These are phyloP conservation scores for Campaea margaritaria DNA, from an alignment of 2,888 invertebrate species.

Conservation along the genomic window DNA sequence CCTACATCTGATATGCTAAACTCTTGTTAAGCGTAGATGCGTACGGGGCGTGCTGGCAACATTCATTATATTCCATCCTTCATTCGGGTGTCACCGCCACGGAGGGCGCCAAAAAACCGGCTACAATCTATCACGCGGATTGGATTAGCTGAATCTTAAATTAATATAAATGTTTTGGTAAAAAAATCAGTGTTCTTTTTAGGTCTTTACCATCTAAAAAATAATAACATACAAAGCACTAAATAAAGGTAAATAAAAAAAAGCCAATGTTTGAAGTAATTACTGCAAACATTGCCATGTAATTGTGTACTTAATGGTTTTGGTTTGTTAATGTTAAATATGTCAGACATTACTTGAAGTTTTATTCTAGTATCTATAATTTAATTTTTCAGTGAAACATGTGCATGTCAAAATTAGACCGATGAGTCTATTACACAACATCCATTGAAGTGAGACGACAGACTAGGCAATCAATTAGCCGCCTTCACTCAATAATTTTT, in stretches of 20 bases:
- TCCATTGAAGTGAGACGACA: constrained; percentile 49
- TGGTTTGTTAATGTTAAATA: too few relatives aligned
- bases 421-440: constrained; percentile 15
- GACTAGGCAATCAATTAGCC: constrained; percentile 73
- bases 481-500: constrained; percentile 84
- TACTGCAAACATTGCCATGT: too few relatives aligned
- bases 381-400: neutral
- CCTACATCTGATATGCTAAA: constrained; percentile 67
- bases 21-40: constrained; percentile 69
- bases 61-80: constrained; percentile 73
- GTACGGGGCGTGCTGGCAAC: constrained; percentile 63
- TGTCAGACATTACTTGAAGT: too few relatives aligned
- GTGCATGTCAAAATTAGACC: neutral
- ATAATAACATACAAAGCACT: too few relatives aligned
- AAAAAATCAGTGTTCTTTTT: neutral
- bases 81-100: constrained; percentile 70
- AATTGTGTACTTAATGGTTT: too few relatives aligned
- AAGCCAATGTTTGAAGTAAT: too few relatives aligned
- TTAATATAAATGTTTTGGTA: constrained; percentile 25
- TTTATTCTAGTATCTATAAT: too few relatives aligned
- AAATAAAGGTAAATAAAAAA: too few relatives aligned
- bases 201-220: too few relatives aligned
- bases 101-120: constrained; percentile 53
- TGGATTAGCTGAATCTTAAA: constrained; percentile 52
- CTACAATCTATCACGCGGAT: constrained; percentile 43